Evolutionary conservation across 2,113 vertebrate genomes (phyloP), one percentile per base, ranked within the genome.

Genomic region (Silurus glanis): DNA sequence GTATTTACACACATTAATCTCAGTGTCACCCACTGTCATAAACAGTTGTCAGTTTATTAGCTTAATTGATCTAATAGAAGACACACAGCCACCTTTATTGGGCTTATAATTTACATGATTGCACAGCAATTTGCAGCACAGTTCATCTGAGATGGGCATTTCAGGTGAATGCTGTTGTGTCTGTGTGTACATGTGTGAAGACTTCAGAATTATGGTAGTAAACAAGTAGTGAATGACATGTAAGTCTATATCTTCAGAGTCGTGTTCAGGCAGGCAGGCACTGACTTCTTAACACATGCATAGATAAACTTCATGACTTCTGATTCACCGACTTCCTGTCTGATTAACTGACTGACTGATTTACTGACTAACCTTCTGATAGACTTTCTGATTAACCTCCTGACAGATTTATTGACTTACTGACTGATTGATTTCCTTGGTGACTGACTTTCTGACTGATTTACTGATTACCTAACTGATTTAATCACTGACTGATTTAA

Each of bases 1-100:
- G 78, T 59, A 45, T 80, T 80, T 58, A 59, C 9, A 45, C 64
- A 69, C 49, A 83, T 83, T 56, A 71, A 83, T 83, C 82, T 28
- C 21, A 13, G 45, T 56, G 64, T 71, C 82, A 56, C 25, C 3
- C 21, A 21, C 66, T 3, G 0, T 72, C 66, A 23, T 37, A 19
- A 37, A 37, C 25, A 37, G 8, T 58, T 17, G 55, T 80, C 16
- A 21, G 55, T 80, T 80, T 37, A 45, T 80, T 58, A 28, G 51
- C 6, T 7, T 58, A 78, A 56, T 1, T 59, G 55, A 37, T 37
- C 56, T 21, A 37, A 59, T 59, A 59, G 19, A 37, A 37, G 25
- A 16, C 6, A 53, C 37, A 37, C 37, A 28, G 75, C 13, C 74
- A 58, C n/a, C 23, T 28, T 56, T 19, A 58, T 28, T 37, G 76